A percentile compares a stretch with the other conserved stretches of the same genome.
Conservation (phyloP, 2,888 invertebrate species). For the Agrotis clavis region DNA sequence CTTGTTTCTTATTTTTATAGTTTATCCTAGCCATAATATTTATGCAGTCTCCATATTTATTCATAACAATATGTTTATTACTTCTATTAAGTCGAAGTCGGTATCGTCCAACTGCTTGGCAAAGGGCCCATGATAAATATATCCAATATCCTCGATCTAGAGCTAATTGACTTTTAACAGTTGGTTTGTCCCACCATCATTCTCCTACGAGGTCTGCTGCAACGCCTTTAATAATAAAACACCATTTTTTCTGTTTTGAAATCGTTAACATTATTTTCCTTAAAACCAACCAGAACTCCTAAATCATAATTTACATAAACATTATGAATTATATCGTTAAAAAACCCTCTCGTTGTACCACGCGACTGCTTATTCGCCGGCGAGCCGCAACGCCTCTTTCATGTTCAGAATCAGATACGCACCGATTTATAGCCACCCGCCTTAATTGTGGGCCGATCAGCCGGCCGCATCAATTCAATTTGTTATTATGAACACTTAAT, state of each 20-base stretch:
- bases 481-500: conserved; percentile 83
- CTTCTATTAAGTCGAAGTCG: no score
- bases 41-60: no score
- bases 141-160: no score
- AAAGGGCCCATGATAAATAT: no score
- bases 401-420: conserved; percentile 86
- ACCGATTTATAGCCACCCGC: conserved; percentile 86
- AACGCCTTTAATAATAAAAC: no score
- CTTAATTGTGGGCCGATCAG: conserved; percentile 85
- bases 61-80: no score
- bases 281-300: conserved; percentile 15
- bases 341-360: conserved; percentile 64
- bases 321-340: conserved; percentile 43
- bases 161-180: no score
- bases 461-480: conserved; percentile 85
- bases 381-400: conserved; percentile 87
- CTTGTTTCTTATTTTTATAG: no score
- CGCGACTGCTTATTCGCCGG: conserved; percentile 67
- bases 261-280: not conserved
- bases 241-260: not conserved
- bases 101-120: no score
- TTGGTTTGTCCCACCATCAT: no score
- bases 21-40: no score
- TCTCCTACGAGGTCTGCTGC: no score
- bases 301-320: conserved; percentile 49